Percentiles rank a stretch among this genome's conserved stretches.
Evolutionary conservation across 2,888 invertebrate species (phyloP).

Genomic region (Phasia obesa): DNA sequence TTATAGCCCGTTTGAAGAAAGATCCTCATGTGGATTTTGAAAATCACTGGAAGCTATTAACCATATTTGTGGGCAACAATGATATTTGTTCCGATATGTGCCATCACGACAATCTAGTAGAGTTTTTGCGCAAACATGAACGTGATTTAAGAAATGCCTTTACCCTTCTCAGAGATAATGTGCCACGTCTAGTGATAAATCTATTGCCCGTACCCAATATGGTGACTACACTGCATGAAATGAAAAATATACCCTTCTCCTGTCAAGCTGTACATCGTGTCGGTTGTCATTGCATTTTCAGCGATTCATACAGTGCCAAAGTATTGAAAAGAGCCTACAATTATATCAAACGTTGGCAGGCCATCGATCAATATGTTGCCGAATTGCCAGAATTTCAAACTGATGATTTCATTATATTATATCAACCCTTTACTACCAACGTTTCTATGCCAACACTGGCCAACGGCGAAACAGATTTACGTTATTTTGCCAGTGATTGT

Average conservation of each 20-base stretch:
- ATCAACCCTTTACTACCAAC: conserved; percentile 82
- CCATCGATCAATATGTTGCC: conserved; percentile 83
- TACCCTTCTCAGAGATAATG: conserved; percentile 83
- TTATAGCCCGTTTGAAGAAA: conserved; percentile 76
- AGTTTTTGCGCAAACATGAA: conserved; percentile 82
- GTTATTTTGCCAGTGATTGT: conserved; percentile 84
- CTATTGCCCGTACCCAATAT: conserved; percentile 77
- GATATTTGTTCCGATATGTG: conserved; percentile 85
- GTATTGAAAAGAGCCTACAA: conserved; percentile 64
- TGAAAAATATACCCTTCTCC: conserved; percentile 72
- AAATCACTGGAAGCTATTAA: conserved; percentile 86
- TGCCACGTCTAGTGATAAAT: conserved; percentile 83
- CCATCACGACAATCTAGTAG: conserved; percentile 80
- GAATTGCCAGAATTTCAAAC: conserved; percentile 78
- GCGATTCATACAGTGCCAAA: conserved; percentile 69
- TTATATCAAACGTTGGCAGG: conserved; percentile 82
- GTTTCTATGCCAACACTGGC: conserved; percentile 78
- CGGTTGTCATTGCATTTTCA: conserved; percentile 77
- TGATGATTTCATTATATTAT: conserved; percentile 84
- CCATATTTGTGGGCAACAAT: conserved; percentile 85
- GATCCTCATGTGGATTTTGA: conserved; percentile 83
- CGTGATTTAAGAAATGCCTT: conserved; percentile 83
- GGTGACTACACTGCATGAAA: conserved; percentile 64
- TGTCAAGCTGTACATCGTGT: conserved; percentile 75
- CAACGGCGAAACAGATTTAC: conserved; percentile 83